phyloP scores from a whole-genome alignment of 2,113 vertebrate genomes.

The Chrysemys picta region DNA sequence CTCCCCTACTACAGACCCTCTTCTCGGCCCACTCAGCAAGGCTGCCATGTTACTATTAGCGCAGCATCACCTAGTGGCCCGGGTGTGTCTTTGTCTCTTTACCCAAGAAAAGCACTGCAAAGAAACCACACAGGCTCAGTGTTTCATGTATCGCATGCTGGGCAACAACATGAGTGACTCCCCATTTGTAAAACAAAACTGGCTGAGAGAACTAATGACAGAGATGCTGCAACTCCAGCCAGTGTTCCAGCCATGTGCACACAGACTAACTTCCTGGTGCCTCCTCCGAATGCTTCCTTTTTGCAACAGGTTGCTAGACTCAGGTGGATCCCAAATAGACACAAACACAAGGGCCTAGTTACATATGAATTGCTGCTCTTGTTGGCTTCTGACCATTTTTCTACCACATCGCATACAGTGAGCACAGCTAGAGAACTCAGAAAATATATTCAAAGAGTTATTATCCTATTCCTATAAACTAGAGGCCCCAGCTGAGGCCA shows the following conservation, averaged over 20 bases:
- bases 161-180: not conserved
- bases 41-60: not conserved
- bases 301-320: not conserved
- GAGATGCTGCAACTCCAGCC: not conserved
- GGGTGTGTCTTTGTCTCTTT: not conserved
- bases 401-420: too few species aligned
- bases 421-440: too few species aligned
- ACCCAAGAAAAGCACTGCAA: not conserved
- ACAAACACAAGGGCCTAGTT: too few species aligned
- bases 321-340: too few species aligned
- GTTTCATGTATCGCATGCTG: not conserved
- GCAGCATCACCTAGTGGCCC: not conserved
- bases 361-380: too few species aligned
- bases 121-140: not conserved
- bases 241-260: not conserved
- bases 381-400: too few species aligned
- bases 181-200: not conserved
- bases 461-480: too few species aligned
- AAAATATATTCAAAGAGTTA: too few species aligned
- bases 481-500: too few species aligned
- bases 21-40: not conserved
- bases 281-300: rapidly evolving
- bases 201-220: not conserved
- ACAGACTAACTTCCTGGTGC: not conserved
- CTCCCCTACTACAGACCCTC: not conserved